A percentile compares a stretch with the other conserved stretches of the same genome.
phyloP scores from a whole-genome alignment of 2,113 vertebrate species.

The Corythornis madagascariensis region DNA sequence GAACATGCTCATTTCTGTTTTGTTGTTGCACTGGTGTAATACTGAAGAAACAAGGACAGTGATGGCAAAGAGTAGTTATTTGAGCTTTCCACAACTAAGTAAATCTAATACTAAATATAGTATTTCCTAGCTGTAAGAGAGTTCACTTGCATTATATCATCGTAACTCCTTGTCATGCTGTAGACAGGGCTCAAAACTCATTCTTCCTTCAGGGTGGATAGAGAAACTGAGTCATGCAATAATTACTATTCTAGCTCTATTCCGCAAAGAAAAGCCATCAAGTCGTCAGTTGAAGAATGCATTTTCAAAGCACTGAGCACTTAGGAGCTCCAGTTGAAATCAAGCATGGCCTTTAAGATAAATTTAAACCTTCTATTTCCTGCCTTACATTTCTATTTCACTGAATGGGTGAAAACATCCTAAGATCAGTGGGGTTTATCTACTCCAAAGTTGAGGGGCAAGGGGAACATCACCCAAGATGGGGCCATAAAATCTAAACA shows the following conservation, averaged over 20 bases:
- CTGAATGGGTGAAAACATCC: not conserved
- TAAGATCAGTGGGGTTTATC: not conserved
- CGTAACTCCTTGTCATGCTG: not conserved
- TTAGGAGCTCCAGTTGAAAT: not conserved
- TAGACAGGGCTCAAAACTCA: not conserved
- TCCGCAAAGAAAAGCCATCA: not conserved
- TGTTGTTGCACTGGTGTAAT: not conserved
- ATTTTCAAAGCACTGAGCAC: constrained; percentile 3
- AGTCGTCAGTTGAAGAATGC: not conserved
- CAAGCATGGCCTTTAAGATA: not conserved
- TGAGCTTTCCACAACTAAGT: not conserved
- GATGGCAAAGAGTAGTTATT: not conserved
- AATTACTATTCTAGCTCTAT: not conserved
- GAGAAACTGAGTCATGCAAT: constrained; percentile 52
- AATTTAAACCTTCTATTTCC: not conserved
- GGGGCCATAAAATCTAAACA: not conserved
- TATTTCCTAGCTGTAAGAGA: not conserved
- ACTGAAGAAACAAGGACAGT: not conserved
- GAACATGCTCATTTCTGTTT: not conserved
- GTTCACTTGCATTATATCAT: not conserved
- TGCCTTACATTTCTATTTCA: not conserved
- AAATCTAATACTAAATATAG: not conserved
- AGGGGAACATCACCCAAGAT: not conserved
- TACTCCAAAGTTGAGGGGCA: not conserved
- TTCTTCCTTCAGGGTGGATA: not conserved